Evolutionary conservation across 2,113 vertebrate species (phyloP), one percentile per base, ranked within the genome.

Genomic region (Bostrychus sinensis): DNA sequence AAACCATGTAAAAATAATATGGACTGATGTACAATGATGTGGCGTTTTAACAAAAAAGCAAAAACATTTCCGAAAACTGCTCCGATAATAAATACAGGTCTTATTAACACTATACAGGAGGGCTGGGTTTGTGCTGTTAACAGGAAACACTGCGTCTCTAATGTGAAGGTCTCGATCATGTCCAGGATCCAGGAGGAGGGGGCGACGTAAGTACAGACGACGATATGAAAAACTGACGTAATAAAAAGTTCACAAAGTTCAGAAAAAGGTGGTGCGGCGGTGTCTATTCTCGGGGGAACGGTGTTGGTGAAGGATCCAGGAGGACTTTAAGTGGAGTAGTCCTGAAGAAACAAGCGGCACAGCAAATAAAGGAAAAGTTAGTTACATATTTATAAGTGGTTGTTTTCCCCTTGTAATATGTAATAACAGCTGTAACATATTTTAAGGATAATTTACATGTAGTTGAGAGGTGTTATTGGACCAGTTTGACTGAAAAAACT

Each of bases 81-180:
- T 63, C 26, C 72, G 73, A 75, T 67, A 89, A 89, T 90, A 90
- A 90, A 90, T 89, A 90, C 72, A 74, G 56, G 63, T 46, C 55
- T 71, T 75, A 63, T 72, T 51, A 84, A 72, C 64, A 81, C 76
- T 82, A 66, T 76, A 83, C 87, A 89, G 71, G 60, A 80, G 66
- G 78, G 45, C 55, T 61, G 14, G 66, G 78, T 78, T 62, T 64
- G 20, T 41, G 41, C 25, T 1, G 56, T 43, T 36, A 71, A 83
- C 74, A 79, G 72, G 65, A 66, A 70, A 66, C 48, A 70, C 50
- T 56, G 25, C 68, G 50, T 59, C 66, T 68, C 16, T 43, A n/a
- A 45, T 23, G 16, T 30, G 54, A 14, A 58, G 51, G 62, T 78
- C 30, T 61, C 42, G 60, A 62, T 17, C 16, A n/a, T 12, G 56